Base-by-base conservation (phyloP, 2,113 vertebrate species). In the Chaetops frenatus region DNA sequence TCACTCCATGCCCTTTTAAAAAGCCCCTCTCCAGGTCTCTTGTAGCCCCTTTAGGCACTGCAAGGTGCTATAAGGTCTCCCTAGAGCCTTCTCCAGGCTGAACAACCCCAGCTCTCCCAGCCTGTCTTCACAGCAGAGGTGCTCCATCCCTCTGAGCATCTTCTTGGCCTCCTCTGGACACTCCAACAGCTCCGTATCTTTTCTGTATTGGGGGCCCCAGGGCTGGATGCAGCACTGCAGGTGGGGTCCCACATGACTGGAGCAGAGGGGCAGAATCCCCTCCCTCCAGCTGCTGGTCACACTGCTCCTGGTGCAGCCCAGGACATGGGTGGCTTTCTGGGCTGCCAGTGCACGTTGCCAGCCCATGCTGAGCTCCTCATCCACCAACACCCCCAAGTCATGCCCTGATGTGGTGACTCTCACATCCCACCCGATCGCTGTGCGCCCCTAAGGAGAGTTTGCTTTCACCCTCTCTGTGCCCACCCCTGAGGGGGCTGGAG, bases 361-460 rank as follows among this genome's bases (percentile, higher is more conserved):
- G 79, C 29, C 54, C 54, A 13, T 15, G 15, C 0, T 42, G 54
- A 69, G 29, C n/a, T 61, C 42, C 38, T 76, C 54, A 60, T 15
- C 40, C n/a, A 12, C 16, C 20, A 40, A 18, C 24, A 25, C 3
- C 8, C 28, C n/a, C 62, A 25, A 10, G 62, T 7, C 54, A 69
- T 18, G 48, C 31, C 21, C n/a, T 42, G 24, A 10, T 47, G 11
- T 3, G 54, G 54, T 40, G 61, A 60, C 7, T 38, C n/a, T 47
- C 61, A 18, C n/a, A 74, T 10, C 38, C 62, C 78, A 29, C 22
- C 38, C 0, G 0, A 40, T 1, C 0, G 0, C 53, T 36, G 18
- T 29, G 9, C 27, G 38, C 19, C 38, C 58, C 72, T 24, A 47
- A 58, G 51, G 18, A 48, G 21, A 77, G 15, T 38, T 70, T 70